Conservation (phyloP, 1,140 invertebrate species). For the Micrasema longulum region DNA sequence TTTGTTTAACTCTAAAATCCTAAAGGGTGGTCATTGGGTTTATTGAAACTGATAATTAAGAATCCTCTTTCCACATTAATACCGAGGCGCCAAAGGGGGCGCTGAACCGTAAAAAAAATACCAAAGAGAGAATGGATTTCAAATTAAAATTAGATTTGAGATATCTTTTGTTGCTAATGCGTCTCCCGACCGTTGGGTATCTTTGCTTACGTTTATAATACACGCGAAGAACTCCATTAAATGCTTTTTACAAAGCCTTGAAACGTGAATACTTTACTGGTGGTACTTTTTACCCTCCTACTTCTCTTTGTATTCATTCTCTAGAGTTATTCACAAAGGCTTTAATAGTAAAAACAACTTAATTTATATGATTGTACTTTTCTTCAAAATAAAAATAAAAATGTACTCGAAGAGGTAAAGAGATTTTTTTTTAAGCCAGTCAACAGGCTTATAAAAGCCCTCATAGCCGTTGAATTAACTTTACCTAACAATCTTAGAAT, state of each 20-base stretch:
- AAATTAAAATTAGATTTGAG: slow-evolving; percentile 43
- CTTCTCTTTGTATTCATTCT: neutral
- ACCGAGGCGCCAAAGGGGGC: neutral
- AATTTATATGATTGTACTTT: too few relatives aligned
- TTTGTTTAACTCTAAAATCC: neutral
- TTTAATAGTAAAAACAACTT: too few relatives aligned
- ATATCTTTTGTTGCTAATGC: slow-evolving; percentile 36
- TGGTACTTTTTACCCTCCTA: too few relatives aligned
- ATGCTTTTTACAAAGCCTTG: neutral
- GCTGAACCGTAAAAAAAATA: slow-evolving; percentile 20
- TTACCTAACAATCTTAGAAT: too few relatives aligned
- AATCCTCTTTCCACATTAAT: slow-evolving; percentile 1
- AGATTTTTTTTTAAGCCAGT: too few relatives aligned
- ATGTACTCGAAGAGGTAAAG: too few relatives aligned
- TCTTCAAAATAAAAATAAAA: too few relatives aligned
- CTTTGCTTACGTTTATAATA: slow-evolving; percentile 19
- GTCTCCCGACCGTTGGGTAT: neutral
- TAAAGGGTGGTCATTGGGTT: neutral
- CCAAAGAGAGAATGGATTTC: slow-evolving; percentile 33
- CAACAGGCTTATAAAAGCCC: too few relatives aligned
- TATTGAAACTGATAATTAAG: neutral
- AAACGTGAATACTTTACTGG: neutral
- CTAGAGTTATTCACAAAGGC: neutral
- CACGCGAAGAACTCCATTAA: slow-evolving; percentile 5
- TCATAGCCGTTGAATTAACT: too few relatives aligned